Conservation (phyloP, 2,113 vertebrate genomes). For the Lates calcarifer region DNA sequence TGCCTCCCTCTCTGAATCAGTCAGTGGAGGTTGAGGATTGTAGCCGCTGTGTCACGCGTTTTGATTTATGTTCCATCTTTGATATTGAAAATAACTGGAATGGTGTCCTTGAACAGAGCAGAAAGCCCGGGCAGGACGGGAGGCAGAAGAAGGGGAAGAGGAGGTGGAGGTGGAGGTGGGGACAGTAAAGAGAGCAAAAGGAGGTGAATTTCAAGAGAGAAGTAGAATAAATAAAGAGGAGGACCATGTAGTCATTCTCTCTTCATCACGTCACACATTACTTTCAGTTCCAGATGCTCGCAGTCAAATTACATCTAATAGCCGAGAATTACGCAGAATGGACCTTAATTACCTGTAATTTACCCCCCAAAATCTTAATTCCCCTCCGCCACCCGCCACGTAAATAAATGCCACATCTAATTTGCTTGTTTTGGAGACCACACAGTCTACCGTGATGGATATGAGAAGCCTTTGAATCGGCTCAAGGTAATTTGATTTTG, state of each 20-base stretch:
- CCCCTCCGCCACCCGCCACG: constrained; percentile 68
- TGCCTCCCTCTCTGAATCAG: neutral
- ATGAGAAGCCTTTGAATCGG: constrained; percentile 56
- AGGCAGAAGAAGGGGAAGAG: neutral
- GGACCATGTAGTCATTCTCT: neutral
- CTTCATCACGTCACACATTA: constrained; percentile 18
- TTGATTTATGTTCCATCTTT: constrained; percentile 81
- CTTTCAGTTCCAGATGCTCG: constrained; percentile 44
- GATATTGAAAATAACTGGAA: constrained; percentile 77
- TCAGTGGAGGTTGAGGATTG: constrained; percentile 28
- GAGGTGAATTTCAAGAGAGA: neutral
- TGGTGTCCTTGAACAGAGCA: constrained; percentile 74
- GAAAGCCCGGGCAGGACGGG: constrained; percentile 8
- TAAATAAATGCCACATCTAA: constrained; percentile 76
- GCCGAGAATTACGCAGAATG: constrained; percentile 75
- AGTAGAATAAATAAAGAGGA: constrained; percentile 21
- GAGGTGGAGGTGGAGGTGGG: neutral
- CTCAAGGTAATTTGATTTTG: constrained; percentile 72
- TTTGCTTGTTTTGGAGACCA: constrained; percentile 76
- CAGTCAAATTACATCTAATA: constrained; percentile 78
- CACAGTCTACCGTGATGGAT: constrained; percentile 65
- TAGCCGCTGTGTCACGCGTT: constrained; percentile 46
- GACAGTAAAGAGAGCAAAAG: neutral
- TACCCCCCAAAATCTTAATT: constrained; percentile 71
- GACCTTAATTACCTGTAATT: constrained; percentile 78